A percentile compares a stretch with the other conserved stretches of the same genome.
Evolutionary conservation across 2,113 vertebrate species (phyloP).

Genomic region (Lathamus discolor): DNA sequence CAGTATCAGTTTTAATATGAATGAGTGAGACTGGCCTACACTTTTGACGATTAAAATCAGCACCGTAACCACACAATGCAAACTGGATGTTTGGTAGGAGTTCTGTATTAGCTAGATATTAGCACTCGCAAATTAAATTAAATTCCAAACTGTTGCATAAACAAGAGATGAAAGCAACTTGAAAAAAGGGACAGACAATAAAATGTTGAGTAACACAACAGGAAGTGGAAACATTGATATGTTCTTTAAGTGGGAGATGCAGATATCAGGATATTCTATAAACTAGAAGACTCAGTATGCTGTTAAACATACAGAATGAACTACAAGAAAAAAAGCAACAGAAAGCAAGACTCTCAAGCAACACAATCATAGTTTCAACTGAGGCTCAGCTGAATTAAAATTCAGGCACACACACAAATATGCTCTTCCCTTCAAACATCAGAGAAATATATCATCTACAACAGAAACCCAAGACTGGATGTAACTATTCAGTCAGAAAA

Average conservation of each 20-base stretch:
- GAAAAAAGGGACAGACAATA: not conserved
- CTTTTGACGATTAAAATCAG: not conserved
- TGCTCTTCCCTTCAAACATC: not conserved
- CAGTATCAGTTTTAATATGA: not conserved
- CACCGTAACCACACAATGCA: not conserved
- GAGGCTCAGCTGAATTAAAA: not conserved
- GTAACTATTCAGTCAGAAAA: not conserved
- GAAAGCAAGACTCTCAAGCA: not conserved
- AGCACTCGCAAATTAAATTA: not conserved
- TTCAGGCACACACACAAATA: not conserved
- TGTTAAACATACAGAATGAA: not conserved
- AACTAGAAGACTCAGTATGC: not conserved
- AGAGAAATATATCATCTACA: not conserved
- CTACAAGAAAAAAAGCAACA: not conserved
- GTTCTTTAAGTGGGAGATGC: not conserved
- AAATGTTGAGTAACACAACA: not conserved
- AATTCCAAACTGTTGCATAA: not conserved
- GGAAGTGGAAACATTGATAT: not conserved
- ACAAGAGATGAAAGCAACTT: not conserved
- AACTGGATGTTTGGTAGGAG: not conserved
- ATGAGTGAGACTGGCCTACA: not conserved
- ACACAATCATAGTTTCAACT: not conserved
- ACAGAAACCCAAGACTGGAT: not conserved
- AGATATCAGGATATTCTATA: not conserved
- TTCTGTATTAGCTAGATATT: not conserved